Evolutionary conservation across 2,797 vertebrate genomes (phyloP), one percentile per base, ranked within the genome.

Genomic region (Fratercula arctica): DNA sequence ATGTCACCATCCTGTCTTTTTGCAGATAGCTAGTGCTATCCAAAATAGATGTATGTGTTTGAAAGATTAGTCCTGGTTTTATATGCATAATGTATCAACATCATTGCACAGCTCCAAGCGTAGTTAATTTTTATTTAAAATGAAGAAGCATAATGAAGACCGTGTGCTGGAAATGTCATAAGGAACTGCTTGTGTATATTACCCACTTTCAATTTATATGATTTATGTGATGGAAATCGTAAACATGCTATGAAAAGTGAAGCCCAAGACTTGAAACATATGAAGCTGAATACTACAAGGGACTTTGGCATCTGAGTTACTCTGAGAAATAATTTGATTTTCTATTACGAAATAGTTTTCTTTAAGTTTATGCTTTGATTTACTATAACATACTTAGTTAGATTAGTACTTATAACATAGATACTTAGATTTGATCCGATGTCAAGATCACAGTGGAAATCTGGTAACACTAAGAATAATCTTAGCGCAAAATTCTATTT

Each of bases 51-150:
- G n/a, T 3, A 46, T 92, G 83, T 86, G 33, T 85, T 69, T 89
- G 53, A 91, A 93, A 97, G 90, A 96, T 87, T 95, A 91, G 66
- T 87, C 82, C 80, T 93, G 72, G 61, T 94, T 97, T 92, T 90
- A 91, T 96, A 94, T 74, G 67, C 78, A 87, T 92, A 95, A 96
- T 93, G 74, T 93, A 92, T 96, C 76, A 64, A 91, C 77, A 94
- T 85, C 85, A 85, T 85, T 88, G 82, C 91, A 96, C 77, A 93
- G 82, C 91, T 97, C 93, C 84, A 91, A 94, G 80, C 17, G 3
- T 46, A 93, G 90, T 89, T 96, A 97, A 90, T 93, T 96, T 97
- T 97, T 98, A 95, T 97, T 97, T 97, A 94, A 97, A 97, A 96
- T 94, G 76, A 87, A 90, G 89, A 91, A 76, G 54, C 66, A 69